Evolutionary conservation across 2,888 invertebrate genomes (phyloP).

Genomic region (Agapetus fuscipes): DNA sequence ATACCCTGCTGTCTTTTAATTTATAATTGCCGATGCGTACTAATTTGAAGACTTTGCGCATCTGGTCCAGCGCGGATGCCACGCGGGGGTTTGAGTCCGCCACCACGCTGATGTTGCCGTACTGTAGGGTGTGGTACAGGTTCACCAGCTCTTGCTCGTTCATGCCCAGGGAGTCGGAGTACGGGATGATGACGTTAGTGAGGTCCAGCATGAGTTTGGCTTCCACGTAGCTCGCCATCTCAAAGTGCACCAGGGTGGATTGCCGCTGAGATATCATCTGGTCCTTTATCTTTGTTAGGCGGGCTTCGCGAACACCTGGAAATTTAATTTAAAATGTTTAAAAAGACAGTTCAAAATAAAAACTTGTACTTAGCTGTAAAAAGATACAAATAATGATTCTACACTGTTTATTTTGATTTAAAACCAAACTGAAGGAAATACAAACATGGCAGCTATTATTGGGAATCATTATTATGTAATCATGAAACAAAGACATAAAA

Average conservation of each 20-base stretch:
- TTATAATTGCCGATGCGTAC: constrained; percentile 38
- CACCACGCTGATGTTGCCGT: constrained; percentile 62
- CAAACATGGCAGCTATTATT: background rate
- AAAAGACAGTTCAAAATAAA: background rate
- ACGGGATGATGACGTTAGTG: constrained; percentile 57
- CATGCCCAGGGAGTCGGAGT: constrained; percentile 76
- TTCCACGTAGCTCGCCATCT: constrained; percentile 80
- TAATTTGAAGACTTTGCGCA: constrained; percentile 56
- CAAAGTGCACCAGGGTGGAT: constrained; percentile 65
- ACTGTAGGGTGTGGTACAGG: constrained; percentile 56
- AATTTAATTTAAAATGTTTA: constrained; percentile 17
- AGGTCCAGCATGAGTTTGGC: constrained; percentile 56
- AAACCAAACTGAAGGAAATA: background rate
- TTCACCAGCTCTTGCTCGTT: constrained; percentile 82
- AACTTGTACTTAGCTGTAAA: too few relatives aligned
- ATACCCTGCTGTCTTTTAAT: constrained; percentile 40
- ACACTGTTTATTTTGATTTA: too few relatives aligned
- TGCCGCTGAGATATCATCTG: constrained; percentile 53
- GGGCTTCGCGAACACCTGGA: constrained; percentile 52
- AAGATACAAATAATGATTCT: too few relatives aligned
- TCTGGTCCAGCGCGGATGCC: constrained; percentile 71
- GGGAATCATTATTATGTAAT: too few relatives aligned
- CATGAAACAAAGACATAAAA: too few relatives aligned
- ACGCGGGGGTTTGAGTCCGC: constrained; percentile 72
- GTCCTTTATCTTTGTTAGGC: constrained; percentile 53